These are phyloP conservation scores for Varanus komodoensis DNA, from an alignment of 2,113 vertebrate species.

Conservation along the genomic window DNA sequence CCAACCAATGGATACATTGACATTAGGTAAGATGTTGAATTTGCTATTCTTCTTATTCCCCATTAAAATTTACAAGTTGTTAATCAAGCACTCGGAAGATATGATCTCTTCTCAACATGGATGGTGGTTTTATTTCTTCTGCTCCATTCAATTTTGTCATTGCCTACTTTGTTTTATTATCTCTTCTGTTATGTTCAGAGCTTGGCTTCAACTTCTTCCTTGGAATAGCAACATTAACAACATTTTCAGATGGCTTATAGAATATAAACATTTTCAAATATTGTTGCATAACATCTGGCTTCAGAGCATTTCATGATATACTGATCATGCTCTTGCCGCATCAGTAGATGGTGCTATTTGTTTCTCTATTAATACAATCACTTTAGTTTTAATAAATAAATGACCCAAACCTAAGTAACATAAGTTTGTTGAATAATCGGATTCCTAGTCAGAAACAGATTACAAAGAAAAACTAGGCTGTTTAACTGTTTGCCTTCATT, in stretches of 20 bases:
- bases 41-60: neutral
- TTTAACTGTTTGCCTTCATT: neutral
- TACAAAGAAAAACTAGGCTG: neutral
- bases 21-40: neutral
- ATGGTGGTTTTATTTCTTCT: neutral
- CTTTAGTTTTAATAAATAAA: neutral
- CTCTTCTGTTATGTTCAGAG: neutral
- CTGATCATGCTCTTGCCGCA: slow-evolving; percentile 10
- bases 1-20: neutral
- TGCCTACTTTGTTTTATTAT: neutral
- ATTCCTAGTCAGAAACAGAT: neutral
- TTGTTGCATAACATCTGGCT: slow-evolving; percentile 9
- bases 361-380: slow-evolving; percentile 25
- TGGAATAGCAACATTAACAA: neutral
- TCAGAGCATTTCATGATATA: neutral
- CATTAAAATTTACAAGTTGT: neutral
- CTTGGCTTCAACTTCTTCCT: slow-evolving; percentile 4
- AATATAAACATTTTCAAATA: slow-evolving; percentile 4
- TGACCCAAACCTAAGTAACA: neutral
- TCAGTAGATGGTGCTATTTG: slow-evolving; percentile 42
- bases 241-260: neutral
- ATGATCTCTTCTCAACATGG: neutral
- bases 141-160: neutral
- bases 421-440: neutral
- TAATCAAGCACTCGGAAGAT: neutral